Evolutionary conservation across 2,797 vertebrate species (phyloP).

Genomic region (Microctenopoma stevenorrisi): DNA sequence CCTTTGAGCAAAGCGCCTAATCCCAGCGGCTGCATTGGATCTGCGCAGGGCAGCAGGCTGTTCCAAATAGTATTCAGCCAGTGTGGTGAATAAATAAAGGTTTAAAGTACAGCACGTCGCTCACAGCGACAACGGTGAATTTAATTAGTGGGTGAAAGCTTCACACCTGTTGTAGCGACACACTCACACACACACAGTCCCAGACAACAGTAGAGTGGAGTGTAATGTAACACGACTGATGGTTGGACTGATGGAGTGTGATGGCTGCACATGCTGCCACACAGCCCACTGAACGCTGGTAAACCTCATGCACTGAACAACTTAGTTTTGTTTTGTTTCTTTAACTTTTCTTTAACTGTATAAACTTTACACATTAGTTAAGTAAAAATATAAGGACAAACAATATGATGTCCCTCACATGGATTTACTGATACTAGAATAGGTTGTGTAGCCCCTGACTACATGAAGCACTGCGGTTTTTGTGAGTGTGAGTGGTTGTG

Average conservation of each 20-base stretch:
- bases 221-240: no score
- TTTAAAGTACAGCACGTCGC: background rate
- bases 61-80: background rate
- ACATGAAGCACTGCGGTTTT: background rate
- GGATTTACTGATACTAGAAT: no score
- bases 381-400: no score
- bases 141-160: background rate
- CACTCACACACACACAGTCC: background rate
- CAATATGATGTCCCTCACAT: no score
- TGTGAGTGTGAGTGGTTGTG: background rate
- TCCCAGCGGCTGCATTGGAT: constrained; percentile 7
- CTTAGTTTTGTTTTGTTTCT: no score
- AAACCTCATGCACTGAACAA: no score
- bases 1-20: constrained; percentile 49
- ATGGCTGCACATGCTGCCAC: no score
- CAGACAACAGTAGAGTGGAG: background rate
- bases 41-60: background rate
- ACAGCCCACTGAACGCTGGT: no score
- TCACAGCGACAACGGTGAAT: background rate
- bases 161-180: background rate
- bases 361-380: no score
- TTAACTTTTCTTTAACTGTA: no score
- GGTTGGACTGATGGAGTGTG: no score
- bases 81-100: background rate
- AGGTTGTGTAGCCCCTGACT: no score